phyloP scores from a whole-genome alignment of 2,797 vertebrate species.

The Danio aesculapii region DNA sequence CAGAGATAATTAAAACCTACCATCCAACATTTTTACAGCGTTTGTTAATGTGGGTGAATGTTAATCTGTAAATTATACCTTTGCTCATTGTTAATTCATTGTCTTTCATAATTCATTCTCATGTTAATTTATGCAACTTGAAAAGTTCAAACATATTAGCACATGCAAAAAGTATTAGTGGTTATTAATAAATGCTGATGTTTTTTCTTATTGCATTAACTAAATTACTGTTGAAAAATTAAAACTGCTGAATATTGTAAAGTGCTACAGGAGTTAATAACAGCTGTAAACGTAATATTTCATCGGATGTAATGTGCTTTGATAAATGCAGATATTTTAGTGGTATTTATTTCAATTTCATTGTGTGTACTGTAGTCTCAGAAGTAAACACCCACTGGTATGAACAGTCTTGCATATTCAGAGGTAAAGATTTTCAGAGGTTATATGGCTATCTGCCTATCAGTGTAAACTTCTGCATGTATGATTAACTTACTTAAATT shows the following conservation, averaged over 20 bases:
- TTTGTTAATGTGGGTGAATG: background rate
- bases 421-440: too few relatives aligned
- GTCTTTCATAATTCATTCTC: background rate
- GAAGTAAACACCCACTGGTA: too few relatives aligned
- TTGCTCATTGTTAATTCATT: constrained; percentile 9
- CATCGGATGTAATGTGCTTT: background rate
- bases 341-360: background rate
- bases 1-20: too few relatives aligned
- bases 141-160: background rate
- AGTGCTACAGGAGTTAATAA: background rate
- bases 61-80: background rate
- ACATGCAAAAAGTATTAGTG: background rate
- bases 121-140: background rate
- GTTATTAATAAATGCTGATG: background rate
- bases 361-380: background rate
- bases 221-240: background rate
- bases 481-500: too few relatives aligned
- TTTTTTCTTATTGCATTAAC: background rate
- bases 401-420: too few relatives aligned
- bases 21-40: background rate
- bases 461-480: background rate
- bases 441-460: too few relatives aligned
- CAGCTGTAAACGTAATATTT: background rate
- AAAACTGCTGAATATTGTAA: background rate
- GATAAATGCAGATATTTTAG: background rate